These are phyloP conservation scores for Sarcophaga carnaria DNA, from an alignment of 2,888 invertebrate genomes.

Conservation along the genomic window DNA sequence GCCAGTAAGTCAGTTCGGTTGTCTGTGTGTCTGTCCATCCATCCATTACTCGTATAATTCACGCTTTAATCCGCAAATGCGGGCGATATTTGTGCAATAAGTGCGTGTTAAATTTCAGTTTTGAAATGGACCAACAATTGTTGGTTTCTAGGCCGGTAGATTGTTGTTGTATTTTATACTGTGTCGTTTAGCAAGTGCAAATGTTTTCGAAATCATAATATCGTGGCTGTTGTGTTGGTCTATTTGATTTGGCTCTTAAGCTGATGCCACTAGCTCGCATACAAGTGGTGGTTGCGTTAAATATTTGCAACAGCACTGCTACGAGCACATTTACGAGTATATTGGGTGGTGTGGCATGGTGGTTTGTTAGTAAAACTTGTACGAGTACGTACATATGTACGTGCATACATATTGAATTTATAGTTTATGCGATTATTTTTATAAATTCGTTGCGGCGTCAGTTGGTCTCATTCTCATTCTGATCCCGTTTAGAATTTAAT, in stretches of 20 bases:
- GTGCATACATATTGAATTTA: slow-evolving; percentile 68
- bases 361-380: slow-evolving; percentile 70
- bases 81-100: slow-evolving; percentile 71
- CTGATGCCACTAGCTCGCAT: slow-evolving; percentile 14
- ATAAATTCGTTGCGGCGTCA: slow-evolving; percentile 70
- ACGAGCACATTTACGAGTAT: not conserved
- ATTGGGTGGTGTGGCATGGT: slow-evolving; percentile 65
- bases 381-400: slow-evolving; percentile 3
- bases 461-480: slow-evolving; percentile 70
- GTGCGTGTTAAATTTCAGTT: slow-evolving; percentile 73
- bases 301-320: slow-evolving; percentile 41
- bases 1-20: not conserved
- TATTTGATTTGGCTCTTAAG: slow-evolving; percentile 44
- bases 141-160: slow-evolving; percentile 75
- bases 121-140: slow-evolving; percentile 77
- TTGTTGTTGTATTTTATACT: slow-evolving; percentile 18
- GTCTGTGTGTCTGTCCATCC: not conserved
- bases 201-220: slow-evolving; percentile 69
- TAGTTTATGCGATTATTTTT: slow-evolving; percentile 67
- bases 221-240: not conserved
- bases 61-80: slow-evolving; percentile 62
- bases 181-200: slow-evolving; percentile 77
- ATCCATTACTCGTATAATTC: slow-evolving; percentile 46
- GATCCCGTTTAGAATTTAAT: slow-evolving; percentile 27
- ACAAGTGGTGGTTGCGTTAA: slow-evolving; percentile 57